Base-by-base conservation (phyloP, 2,888 invertebrate species). In the Diogma glabrata region DNA sequence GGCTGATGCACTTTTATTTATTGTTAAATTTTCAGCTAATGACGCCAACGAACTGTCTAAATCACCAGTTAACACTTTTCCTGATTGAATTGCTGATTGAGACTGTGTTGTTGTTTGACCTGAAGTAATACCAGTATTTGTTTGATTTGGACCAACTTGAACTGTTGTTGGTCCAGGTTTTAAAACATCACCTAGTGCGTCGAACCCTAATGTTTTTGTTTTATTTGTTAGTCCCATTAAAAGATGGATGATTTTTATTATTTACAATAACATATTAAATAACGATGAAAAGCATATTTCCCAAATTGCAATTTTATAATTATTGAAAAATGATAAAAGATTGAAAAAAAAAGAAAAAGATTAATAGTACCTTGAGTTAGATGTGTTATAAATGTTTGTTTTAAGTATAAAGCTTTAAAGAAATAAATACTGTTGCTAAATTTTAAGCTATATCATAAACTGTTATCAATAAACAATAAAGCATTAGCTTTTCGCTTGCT, bases 11-110 rank as follows among this genome's bases (percentile, higher is more conserved):
- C 79, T 82, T 72, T 85, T 86, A 72, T 88, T 87, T 63, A 91
- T 90, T 61, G 84, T 80, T 61, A 96, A 79, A 72, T 94, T 95
- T 73, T 94, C 90, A 55, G 94, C 95, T 61, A 96, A 75, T 58
- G 87, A 87, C 56, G 93, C 93, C 55, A 95, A 80, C 60, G 92
- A 93, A 60, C 91, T 88, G 68, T 96, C 94, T 68, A 96, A 75
- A 71, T 95, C 95, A 51, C 92, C 91, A 22, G 91, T 90, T 56
- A 94, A 76, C 57, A 95, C 84, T 66, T 86, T 87, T 56, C 81
- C 81, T 66, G 67, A 30, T 7, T 47, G 26, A 10, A 17, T 17
- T 30, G 20, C 20, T 57, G 66, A 67, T 36, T 53, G 62, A 33
- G 60, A 63, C 60, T 64, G 70, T 62, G 70, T 71, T 62, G 70